Evolutionary conservation across 2,113 vertebrate genomes (phyloP).

Genomic region (Ochotona curzoniae): DNA sequence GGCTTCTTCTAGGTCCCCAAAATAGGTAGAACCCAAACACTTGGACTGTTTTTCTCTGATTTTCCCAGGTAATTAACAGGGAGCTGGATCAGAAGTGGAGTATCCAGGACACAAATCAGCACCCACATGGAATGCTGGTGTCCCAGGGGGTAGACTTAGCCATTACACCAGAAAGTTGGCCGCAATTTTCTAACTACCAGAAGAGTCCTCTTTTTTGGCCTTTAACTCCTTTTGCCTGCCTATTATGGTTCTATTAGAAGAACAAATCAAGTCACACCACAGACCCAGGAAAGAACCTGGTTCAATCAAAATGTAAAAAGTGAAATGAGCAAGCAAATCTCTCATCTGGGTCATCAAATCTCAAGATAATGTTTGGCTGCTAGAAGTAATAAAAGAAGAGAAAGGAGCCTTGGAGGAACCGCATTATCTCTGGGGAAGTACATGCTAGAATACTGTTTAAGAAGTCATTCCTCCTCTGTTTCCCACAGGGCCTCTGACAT

Average conservation of each 20-base stretch:
- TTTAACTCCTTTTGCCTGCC: neutral
- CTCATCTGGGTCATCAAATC: neutral
- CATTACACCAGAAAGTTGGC: too few relatives aligned
- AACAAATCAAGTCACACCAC: neutral
- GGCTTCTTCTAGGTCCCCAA: too few relatives aligned
- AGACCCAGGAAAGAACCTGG: neutral
- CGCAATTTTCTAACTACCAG: conserved; percentile 30
- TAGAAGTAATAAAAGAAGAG: neutral
- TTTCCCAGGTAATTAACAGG: too few relatives aligned
- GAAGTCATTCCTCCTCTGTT: neutral
- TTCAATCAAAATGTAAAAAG: neutral
- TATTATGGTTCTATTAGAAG: neutral
- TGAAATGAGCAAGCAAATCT: neutral
- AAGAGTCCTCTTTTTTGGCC: neutral
- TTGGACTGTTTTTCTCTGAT: too few relatives aligned
- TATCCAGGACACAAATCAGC: too few relatives aligned
- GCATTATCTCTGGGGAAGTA: neutral
- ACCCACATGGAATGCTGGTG: too few relatives aligned
- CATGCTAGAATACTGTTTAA: neutral
- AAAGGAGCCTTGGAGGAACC: neutral
- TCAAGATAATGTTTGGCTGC: neutral
- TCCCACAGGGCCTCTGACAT: neutral
- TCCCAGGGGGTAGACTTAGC: too few relatives aligned
- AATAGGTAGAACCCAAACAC: too few relatives aligned
- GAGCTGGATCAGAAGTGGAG: too few relatives aligned